Evolutionary conservation across 2,113 vertebrate genomes (phyloP).

Genomic region (Melanocharis versteri): DNA sequence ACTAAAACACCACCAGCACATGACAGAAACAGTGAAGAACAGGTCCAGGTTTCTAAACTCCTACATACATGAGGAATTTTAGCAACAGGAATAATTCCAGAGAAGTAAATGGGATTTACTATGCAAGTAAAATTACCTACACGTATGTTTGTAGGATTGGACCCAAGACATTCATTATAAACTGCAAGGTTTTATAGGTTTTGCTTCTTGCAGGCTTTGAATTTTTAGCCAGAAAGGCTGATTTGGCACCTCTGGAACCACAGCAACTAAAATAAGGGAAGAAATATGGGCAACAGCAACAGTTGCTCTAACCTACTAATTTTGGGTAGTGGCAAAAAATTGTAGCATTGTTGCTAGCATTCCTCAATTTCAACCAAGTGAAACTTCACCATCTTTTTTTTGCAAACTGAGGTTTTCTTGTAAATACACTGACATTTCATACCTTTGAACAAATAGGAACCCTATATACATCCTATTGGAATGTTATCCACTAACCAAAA

Average conservation of each 20-base stretch:
- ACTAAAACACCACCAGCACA: slow-evolving; percentile 32
- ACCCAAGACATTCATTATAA: not conserved
- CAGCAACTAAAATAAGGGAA: not conserved
- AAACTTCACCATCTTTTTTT: not conserved
- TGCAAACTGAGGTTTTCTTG: not conserved
- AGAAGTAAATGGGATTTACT: not conserved
- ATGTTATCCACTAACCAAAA: not conserved
- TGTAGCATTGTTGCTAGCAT: not conserved
- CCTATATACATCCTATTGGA: not conserved
- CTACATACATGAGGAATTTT: not conserved
- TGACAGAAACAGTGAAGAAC: slow-evolving; percentile 10
- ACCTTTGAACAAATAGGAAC: not conserved
- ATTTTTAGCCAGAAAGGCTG: not conserved
- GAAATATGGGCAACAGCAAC: not conserved
- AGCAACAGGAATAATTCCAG: not conserved
- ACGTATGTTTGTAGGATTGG: not conserved
- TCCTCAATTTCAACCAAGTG: not conserved
- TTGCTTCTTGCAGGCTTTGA: not conserved
- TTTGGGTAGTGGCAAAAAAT: not conserved
- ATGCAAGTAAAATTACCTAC: not conserved
- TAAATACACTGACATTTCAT: not conserved
- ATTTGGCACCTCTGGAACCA: not conserved
- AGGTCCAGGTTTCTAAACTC: not conserved
- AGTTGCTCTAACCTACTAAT: not conserved
- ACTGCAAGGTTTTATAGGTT: not conserved